phyloP scores from a whole-genome alignment of 2,797 vertebrate genomes.

The Pangasius sanitwongsei region DNA sequence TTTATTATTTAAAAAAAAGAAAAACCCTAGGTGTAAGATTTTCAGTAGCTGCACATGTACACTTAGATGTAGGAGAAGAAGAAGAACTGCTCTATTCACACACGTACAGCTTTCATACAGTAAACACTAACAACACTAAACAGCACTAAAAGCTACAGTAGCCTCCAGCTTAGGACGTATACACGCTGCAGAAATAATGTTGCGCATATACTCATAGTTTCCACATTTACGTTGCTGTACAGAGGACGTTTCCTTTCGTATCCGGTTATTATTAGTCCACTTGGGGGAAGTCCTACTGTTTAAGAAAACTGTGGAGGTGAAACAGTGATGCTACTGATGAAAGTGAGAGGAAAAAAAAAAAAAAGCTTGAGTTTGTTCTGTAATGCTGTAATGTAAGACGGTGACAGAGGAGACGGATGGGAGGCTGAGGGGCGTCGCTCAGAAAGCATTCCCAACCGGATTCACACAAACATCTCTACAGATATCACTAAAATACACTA shows the following conservation, averaged over 20 bases:
- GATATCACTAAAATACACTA: neutral
- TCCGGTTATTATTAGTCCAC: neutral
- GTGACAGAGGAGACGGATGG: neutral
- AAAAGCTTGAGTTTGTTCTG: constrained; percentile 16
- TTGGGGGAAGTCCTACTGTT: constrained; percentile 3
- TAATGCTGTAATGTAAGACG: neutral
- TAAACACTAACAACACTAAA: constrained; percentile 36
- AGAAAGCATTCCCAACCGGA: neutral
- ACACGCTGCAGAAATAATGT: constrained; percentile 61
- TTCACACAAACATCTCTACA: neutral
- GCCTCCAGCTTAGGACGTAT: constrained; percentile 48
- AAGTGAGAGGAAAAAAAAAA: constrained; percentile 40
- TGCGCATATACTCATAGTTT: constrained; percentile 14
- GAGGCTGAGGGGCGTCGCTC: neutral
- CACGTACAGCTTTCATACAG: constrained; percentile 40
- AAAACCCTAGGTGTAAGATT: constrained; percentile 57
- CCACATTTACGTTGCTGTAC: constrained; percentile 39
- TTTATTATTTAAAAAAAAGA: constrained; percentile 65
- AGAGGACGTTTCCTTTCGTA: constrained; percentile 38
- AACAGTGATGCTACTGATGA: constrained; percentile 44
- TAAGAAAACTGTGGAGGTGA: neutral
- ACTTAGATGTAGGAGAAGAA: constrained; percentile 54
- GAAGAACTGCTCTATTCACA: constrained; percentile 16
- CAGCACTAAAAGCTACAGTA: constrained; percentile 57
- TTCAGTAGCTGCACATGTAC: constrained; percentile 68